Evolutionary conservation across 2,113 vertebrate species (phyloP).

Genomic region (Phalacrocorax carbo): DNA sequence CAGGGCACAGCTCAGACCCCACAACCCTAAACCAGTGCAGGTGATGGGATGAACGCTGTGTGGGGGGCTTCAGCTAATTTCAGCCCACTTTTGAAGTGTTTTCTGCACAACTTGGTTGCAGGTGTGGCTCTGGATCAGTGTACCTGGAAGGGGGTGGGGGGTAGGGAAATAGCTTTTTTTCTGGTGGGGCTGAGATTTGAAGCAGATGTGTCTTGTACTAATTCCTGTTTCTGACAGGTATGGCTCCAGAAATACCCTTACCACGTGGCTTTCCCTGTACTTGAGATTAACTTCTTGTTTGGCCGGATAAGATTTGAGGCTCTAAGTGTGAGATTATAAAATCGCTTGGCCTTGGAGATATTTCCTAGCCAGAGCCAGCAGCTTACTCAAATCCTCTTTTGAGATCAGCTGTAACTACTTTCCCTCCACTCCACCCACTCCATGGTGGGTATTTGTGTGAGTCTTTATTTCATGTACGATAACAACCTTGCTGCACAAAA

Average conservation of each 20-base stretch:
- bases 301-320: neutral
- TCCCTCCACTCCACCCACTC: neutral
- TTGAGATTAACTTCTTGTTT: neutral
- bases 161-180: neutral
- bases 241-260: neutral
- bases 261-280: neutral
- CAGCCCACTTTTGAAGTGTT: neutral
- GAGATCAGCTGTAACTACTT: neutral
- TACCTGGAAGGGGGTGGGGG: neutral
- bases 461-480: neutral
- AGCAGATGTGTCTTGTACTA: neutral
- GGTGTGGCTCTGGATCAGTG: fast-evolving
- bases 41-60: neutral
- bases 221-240: neutral
- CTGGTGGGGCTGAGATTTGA: neutral
- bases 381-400: constrained; percentile 5
- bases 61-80: fast-evolving
- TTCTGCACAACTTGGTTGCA: neutral
- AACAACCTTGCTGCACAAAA: neutral
- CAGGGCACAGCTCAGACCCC: neutral
- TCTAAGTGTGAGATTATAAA: neutral
- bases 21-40: fast-evolving
- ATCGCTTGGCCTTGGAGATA: neutral
- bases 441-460: neutral
- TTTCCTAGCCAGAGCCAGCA: neutral